Evolutionary conservation across 2,113 vertebrate species (phyloP).

Genomic region (Neoarius graeffei): DNA sequence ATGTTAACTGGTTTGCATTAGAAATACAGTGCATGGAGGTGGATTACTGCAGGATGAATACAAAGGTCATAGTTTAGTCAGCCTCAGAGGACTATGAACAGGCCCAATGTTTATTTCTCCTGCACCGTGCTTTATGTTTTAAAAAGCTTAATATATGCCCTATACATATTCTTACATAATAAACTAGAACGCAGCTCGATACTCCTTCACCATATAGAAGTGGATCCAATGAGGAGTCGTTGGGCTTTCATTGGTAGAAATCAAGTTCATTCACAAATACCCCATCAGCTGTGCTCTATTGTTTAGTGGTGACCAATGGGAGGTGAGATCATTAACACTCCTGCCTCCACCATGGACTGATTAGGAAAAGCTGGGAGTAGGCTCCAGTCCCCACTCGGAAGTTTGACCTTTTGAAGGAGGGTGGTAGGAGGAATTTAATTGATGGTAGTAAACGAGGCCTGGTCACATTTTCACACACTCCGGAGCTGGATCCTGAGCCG

Average conservation of each 20-base stretch:
- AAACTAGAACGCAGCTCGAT: not conserved
- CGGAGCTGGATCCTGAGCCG: too few species aligned
- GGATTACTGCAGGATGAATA: not conserved
- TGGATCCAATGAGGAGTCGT: slow-evolving; percentile 9
- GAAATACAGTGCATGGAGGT: slow-evolving; percentile 28
- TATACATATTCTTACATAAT: not conserved
- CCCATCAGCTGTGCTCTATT: slow-evolving; percentile 71
- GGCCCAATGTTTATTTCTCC: not conserved
- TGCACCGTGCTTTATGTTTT: not conserved
- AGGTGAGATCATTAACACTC: slow-evolving; percentile 59
- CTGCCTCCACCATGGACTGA: slow-evolving; percentile 55
- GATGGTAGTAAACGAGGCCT: slow-evolving; percentile 39
- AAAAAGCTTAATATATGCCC: not conserved
- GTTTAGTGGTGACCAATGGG: slow-evolving; percentile 74
- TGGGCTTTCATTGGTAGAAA: slow-evolving; percentile 46
- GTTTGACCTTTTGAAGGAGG: slow-evolving; percentile 53
- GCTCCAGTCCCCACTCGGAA: slow-evolving; percentile 10
- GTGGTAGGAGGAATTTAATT: slow-evolving; percentile 39
- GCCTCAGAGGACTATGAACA: not conserved
- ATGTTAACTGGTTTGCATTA: slow-evolving; percentile 43
- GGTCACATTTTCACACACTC: slow-evolving; percentile 33
- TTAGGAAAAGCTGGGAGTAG: slow-evolving; percentile 61
- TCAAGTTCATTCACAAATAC: slow-evolving; percentile 86
- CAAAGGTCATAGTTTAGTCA: not conserved
- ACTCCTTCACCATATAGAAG: not conserved